Conservation (phyloP, 2,113 vertebrate species). For the Lutjanus erythropterus region DNA sequence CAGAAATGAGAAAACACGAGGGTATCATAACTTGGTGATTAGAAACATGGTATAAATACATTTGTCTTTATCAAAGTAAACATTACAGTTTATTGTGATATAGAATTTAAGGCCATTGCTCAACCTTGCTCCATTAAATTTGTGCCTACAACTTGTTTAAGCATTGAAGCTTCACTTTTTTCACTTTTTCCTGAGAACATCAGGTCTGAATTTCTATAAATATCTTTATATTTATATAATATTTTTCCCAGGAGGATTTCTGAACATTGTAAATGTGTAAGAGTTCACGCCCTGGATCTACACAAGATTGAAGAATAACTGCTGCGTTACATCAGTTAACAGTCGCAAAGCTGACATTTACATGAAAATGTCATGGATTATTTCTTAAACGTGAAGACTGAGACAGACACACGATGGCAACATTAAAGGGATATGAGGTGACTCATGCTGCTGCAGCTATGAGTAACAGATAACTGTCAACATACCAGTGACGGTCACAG, state of each 20-base stretch:
- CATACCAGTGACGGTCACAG: slow-evolving; percentile 40
- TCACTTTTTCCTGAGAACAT: neutral
- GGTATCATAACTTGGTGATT: neutral
- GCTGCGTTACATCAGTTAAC: slow-evolving; percentile 8
- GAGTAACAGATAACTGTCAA: slow-evolving; percentile 59
- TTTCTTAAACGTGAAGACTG: slow-evolving; percentile 29
- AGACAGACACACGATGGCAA: slow-evolving; percentile 42
- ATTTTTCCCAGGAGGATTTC: neutral
- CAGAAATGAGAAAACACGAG: neutral
- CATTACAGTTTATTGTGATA: neutral
- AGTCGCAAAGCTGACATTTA: slow-evolving; percentile 32
- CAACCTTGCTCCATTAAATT: neutral
- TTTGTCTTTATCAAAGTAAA: neutral
- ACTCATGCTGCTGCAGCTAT: slow-evolving; percentile 46
- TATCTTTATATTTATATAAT: neutral
- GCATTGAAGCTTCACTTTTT: neutral
- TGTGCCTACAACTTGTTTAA: too few species aligned
- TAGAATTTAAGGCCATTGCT: neutral
- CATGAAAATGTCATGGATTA: slow-evolving; percentile 40
- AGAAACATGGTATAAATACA: too few species aligned
- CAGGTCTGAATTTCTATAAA: neutral
- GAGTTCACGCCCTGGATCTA: neutral
- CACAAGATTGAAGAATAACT: slow-evolving; percentile 22
- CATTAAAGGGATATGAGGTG: slow-evolving; percentile 50
- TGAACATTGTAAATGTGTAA: neutral